Evolutionary conservation across 1,140 invertebrate genomes (phyloP), one percentile per base, ranked within the genome.

Genomic region (Neodiprion fabricii): DNA sequence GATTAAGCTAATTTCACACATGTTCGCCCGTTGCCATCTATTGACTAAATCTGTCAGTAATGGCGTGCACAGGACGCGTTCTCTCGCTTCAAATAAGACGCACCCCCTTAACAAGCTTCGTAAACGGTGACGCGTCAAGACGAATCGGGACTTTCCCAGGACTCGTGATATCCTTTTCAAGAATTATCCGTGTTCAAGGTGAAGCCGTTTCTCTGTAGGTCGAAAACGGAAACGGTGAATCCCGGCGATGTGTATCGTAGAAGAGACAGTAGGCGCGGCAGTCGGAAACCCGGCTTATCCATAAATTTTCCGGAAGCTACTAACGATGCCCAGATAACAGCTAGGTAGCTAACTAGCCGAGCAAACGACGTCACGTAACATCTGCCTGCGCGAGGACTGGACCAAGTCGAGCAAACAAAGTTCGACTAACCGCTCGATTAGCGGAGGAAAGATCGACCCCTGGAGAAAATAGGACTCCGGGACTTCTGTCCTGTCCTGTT

Each of bases 1-100:
- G 87, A 89, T 89, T 89, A 88, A 88, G 87, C 87, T 88, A 89
- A 89, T 89, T 89, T 89, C 87, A 88, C 87, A 89, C 87, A 88
- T 89, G 87, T 89, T 84, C 86, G 83, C 85, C 82, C 81, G 85
- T 61, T 61, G 53, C 53, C 53, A 61, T 61, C 53, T 11, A 61
- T 61, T 61, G 53, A 61, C 53, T 61, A 61, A 61, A 61, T 61
- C 53, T 61, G 53, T 61, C 9, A 9, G 53, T 61, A 61, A 61
- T 61, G 53, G 53, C 53, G 53, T 40, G 28, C 28, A 40, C 28
- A 40, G 53, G n/a, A 61, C 53, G 53, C 11, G 53, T 61, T 61
- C 53, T 61, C 53, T 12, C 53, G 53, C 53, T 9, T 61, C 53
- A 9, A 17, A 40, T 40, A 40, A 40, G 28, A 17, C n/a, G 11